Base-by-base conservation (phyloP, 2,797 vertebrate genomes). In the Psittacula derbiana region DNA sequence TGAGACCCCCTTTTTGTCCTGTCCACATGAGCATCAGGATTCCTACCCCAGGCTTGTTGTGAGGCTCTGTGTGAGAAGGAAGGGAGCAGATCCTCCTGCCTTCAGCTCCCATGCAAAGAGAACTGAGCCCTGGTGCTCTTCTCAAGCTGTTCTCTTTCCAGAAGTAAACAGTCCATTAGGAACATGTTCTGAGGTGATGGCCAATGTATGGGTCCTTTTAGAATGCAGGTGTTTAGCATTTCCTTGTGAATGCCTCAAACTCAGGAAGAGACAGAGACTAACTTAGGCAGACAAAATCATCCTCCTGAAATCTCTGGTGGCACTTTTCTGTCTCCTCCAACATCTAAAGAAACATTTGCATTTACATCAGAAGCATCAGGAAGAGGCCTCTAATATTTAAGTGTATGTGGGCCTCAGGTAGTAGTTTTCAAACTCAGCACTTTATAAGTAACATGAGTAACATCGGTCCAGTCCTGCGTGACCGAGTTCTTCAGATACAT, bases 401-500 rank as follows among this genome's bases (percentile, higher is more conserved):
- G 20, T 5, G 19, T 36, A 41, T 73, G 40, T 62, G 18, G 33
- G 28, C 55, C 27, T 80, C 47, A 15, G 41, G 40, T 18, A 50
- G 9, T 47, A 24, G 60, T 84, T 82, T 91, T 70, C 46, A 84
- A 69, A 55, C 13, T 69, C 58, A 80, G 4, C 33, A 31, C 36
- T 91, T 86, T 8, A 12, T 75, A 58, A 65, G 23, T 73, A 65
- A 46, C 53, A 79, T 60, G 36, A 64, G 2, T 36, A 75, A 82
- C 0, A 0, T 46, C 67, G 58, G 11, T 62, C 17, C 11, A 66
- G 19, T 79, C 30, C 50, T 9, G 6, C 19, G 7, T 4, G 12
- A 72, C 28, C 2, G 6, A 41, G 14, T 93, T 85, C 21, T 73
- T 75, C 31, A 62, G 41, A 38, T 46, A 14, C 16, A 16, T 83